A percentile compares a stretch with the other conserved stretches of the same genome.
phyloP scores from a whole-genome alignment of 2,888 invertebrate genomes.

The Folsomia candida region DNA sequence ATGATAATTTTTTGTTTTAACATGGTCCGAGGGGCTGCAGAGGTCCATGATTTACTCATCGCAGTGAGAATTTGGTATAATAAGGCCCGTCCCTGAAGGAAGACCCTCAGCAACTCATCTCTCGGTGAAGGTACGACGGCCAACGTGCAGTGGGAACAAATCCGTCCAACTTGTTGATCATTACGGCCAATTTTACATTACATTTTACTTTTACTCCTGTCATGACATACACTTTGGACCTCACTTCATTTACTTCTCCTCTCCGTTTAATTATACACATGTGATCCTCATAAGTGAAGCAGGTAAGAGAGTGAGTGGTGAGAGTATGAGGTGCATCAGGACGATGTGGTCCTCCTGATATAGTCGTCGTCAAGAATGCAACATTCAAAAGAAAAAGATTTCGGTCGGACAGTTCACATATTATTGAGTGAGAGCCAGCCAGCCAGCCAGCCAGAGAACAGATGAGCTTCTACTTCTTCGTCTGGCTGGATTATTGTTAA shows the following conservation, averaged over 20 bases:
- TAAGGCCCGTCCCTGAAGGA: neutral
- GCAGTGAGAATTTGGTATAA: too few relatives aligned
- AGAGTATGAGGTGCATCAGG: too few relatives aligned
- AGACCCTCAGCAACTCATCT: too few relatives aligned
- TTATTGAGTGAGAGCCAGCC: too few relatives aligned
- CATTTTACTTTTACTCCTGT: constrained; percentile 10
- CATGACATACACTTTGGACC: neutral
- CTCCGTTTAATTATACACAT: neutral
- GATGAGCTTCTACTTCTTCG: neutral
- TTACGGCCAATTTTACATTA: constrained; percentile 5
- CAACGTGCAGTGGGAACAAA: too few relatives aligned
- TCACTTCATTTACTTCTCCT: neutral
- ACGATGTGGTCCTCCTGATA: too few relatives aligned
- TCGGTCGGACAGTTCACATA: neutral
- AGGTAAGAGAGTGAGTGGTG: too few relatives aligned
- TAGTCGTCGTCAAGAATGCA: neutral
- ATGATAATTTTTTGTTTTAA: constrained; percentile 14
- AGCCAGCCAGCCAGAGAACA: neutral
- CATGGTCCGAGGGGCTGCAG: neutral
- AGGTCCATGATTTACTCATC: constrained; percentile 5
- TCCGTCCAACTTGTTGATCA: constrained; percentile 3
- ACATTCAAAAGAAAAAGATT: neutral
- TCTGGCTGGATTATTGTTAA: constrained; percentile 9
- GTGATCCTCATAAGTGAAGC: too few relatives aligned
- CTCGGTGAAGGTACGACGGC: too few relatives aligned